These are phyloP conservation scores for Dolichoris vasculosae DNA, from an alignment of 1,140 invertebrate genomes.

Conservation along the genomic window DNA sequence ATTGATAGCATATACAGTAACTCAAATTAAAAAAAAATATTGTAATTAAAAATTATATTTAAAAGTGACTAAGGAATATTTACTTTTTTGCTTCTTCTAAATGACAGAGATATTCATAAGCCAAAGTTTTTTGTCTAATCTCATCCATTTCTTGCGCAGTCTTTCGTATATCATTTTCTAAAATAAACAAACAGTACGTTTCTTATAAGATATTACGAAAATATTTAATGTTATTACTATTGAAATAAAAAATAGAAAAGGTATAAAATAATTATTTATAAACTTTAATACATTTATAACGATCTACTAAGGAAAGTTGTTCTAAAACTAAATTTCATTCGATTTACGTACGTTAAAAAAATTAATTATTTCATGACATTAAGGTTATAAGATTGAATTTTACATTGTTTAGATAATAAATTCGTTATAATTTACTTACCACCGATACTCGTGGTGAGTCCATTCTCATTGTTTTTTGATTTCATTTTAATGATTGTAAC, in stretches of 20 bases:
- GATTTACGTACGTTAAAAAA: neutral
- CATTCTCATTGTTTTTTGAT: constrained; percentile 25
- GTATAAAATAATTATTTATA: neutral
- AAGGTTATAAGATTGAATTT: neutral
- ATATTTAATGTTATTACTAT: neutral
- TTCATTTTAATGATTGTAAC: constrained; percentile 46
- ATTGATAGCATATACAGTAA: too few species aligned
- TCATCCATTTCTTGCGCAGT: constrained; percentile 85
- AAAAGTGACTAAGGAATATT: constrained; percentile 53
- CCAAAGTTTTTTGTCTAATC: constrained; percentile 82
- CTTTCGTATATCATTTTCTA: constrained; percentile 67
- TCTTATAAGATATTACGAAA: neutral
- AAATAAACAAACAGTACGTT: neutral
- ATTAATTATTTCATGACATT: neutral
- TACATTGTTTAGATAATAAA: neutral
- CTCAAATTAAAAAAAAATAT: neutral
- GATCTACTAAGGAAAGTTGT: neutral
- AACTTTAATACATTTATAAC: neutral
- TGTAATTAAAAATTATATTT: constrained; percentile 17
- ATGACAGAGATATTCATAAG: constrained; percentile 89
- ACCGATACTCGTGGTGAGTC: neutral
- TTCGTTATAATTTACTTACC: constrained; percentile 20
- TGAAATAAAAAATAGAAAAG: neutral
- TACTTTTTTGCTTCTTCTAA: constrained; percentile 87
- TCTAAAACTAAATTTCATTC: neutral